Evolutionary conservation across 2,797 vertebrate species (phyloP).

Genomic region (Pangasius krempfi): DNA sequence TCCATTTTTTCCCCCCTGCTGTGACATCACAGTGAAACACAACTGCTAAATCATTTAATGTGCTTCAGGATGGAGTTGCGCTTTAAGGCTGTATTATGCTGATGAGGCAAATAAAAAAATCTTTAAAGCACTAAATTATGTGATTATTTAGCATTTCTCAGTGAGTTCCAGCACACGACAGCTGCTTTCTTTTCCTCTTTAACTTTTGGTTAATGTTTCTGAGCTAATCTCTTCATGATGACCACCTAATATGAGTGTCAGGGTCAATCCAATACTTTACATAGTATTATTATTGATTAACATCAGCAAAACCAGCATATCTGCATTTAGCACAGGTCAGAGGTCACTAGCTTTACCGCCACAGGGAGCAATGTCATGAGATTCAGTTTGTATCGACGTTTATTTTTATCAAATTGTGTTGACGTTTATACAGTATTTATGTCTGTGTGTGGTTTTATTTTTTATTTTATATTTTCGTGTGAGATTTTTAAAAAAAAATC

Average conservation of each 20-base stretch:
- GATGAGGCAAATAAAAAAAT: neutral
- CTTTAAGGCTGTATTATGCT: neutral
- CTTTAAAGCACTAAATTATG: neutral
- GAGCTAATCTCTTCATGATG: conserved; percentile 14
- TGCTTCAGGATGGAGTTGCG: neutral
- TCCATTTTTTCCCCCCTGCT: neutral
- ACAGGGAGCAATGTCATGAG: conserved; percentile 23
- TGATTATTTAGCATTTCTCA: neutral
- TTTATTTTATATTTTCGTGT: neutral
- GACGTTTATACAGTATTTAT: conserved; percentile 4
- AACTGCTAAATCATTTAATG: neutral
- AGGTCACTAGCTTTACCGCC: conserved; percentile 26
- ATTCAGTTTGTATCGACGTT: conserved; percentile 15
- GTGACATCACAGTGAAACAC: neutral
- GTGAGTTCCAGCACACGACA: neutral
- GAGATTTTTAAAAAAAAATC: neutral
- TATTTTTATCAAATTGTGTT: conserved; percentile 8
- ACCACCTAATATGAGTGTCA: conserved; percentile 4
- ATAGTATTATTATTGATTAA: neutral
- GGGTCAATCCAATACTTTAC: neutral
- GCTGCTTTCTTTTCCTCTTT: neutral
- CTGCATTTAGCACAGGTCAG: neutral
- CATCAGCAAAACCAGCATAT: neutral
- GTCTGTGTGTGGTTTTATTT: neutral
- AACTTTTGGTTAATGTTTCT: neutral